phyloP scores from a whole-genome alignment of 2,113 vertebrate genomes.

The Clinocottus analis region DNA sequence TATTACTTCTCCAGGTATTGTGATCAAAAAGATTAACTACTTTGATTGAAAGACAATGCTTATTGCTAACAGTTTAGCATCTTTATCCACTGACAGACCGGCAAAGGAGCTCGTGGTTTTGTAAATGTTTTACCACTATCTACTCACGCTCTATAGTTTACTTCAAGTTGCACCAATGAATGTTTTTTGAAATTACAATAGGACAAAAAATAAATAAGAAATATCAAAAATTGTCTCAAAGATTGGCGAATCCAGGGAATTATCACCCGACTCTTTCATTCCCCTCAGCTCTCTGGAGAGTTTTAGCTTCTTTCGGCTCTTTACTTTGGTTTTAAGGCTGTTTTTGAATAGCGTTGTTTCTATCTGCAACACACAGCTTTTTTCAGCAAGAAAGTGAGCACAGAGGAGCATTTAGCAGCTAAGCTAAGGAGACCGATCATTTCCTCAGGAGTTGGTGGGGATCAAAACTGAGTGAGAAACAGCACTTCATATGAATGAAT shows the following conservation, averaged over 20 bases:
- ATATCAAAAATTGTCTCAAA: neutral
- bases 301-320: no score
- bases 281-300: neutral
- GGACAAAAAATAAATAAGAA: neutral
- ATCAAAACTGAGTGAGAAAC: neutral
- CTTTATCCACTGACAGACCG: neutral
- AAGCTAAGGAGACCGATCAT: no score
- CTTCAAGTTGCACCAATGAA: neutral
- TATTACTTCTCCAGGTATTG: neutral
- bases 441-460: neutral
- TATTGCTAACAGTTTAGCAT: neutral
- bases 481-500: neutral
- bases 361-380: neutral
- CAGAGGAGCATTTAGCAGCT: no score
- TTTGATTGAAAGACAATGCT: neutral
- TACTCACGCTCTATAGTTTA: neutral
- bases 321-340: neutral
- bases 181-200: neutral
- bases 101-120: neutral
- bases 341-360: neutral
- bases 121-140: neutral
- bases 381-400: neutral
- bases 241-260: neutral
- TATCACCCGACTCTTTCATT: neutral
- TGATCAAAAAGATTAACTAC: neutral